Evolutionary conservation across 2,888 invertebrate genomes (phyloP), one percentile per base, ranked within the genome.

Genomic region (Eudemis profundana): DNA sequence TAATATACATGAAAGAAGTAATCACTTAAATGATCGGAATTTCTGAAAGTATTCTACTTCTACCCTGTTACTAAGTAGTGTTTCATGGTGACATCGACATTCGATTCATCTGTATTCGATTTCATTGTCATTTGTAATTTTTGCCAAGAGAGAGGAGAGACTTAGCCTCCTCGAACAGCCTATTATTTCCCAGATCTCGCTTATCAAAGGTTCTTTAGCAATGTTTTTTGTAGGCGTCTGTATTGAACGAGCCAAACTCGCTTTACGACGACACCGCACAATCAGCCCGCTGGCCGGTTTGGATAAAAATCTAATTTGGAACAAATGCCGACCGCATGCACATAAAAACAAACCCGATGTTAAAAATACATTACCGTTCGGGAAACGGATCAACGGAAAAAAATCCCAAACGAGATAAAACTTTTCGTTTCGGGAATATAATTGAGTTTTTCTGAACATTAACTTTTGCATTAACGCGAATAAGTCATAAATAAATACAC

Each of bases 361-460:
- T 57, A 64, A 64, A 64, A 59, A 59, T 19, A 57, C 50, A 57
- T 64, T 59, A 59, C 59, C 14, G 47, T 47, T 47, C 46, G 56
- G 23, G 42, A 42, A 63, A 50, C 33, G 56, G 54, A 61, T 61
- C 51, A 61, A 47, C 62, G 17, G 23, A 27, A 59, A 56, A 49
- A 53, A 57, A 46, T 19, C 59, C 56, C 21, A 33, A 46, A 38
- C 59, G 59, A 64, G 59, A 64, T 59, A 64, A 57, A 64, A 64
- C 59, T 64, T 59, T 57, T 46, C 62, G 54, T 47, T 64, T 64
- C 46, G 46, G 27, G 27, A 36, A 46, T 36, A 59, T 59, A 64
- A 64, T 64, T 59, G 64, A 64, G 64, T 64, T 64, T 64, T 59
- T 59, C 64, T 64, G 59, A 64, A 64, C 64, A 64, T 64, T 64